phyloP scores from a whole-genome alignment of 2,797 vertebrate genomes.

The Oreonectes daqikongensis region DNA sequence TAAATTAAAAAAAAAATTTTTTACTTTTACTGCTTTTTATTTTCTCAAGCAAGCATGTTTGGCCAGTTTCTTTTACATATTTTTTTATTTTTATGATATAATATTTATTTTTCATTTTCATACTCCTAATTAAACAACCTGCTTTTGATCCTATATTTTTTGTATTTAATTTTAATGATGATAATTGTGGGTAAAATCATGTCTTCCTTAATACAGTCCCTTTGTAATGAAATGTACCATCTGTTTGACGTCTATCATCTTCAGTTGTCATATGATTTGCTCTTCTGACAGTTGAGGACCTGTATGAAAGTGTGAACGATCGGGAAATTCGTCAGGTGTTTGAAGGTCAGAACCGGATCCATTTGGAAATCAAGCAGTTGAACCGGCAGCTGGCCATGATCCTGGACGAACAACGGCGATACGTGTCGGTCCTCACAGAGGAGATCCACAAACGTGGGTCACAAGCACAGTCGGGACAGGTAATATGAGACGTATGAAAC shows the following conservation, averaged over 20 bases:
- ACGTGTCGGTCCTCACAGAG: constrained; percentile 85
- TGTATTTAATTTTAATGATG: not conserved
- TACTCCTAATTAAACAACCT: not conserved
- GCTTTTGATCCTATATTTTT: not conserved
- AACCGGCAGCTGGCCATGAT: constrained; percentile 93
- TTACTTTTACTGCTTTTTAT: too few relatives aligned
- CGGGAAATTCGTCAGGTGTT: constrained; percentile 94
- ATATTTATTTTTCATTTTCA: too few relatives aligned
- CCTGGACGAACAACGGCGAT: constrained; percentile 94
- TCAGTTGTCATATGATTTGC: constrained; percentile 8
- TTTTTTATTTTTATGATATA: too few relatives aligned
- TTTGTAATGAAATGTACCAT: not conserved
- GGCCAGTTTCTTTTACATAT: too few relatives aligned
- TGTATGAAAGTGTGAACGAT: constrained; percentile 89
- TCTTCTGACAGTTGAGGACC: constrained; percentile 82
- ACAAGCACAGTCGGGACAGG: constrained; percentile 80
- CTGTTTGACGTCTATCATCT: not conserved
- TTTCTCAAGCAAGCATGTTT: too few relatives aligned
- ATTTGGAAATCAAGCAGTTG: constrained; percentile 96
- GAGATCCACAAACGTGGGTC: constrained; percentile 82
- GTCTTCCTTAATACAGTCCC: too few relatives aligned
- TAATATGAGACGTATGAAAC: constrained; percentile 51
- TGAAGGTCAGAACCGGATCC: constrained; percentile 96
- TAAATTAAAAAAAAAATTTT: too few relatives aligned
- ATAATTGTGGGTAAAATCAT: too few relatives aligned